These are phyloP conservation scores for Anagrus nilaparvatae DNA, from an alignment of 1,140 invertebrate genomes.

Conservation along the genomic window DNA sequence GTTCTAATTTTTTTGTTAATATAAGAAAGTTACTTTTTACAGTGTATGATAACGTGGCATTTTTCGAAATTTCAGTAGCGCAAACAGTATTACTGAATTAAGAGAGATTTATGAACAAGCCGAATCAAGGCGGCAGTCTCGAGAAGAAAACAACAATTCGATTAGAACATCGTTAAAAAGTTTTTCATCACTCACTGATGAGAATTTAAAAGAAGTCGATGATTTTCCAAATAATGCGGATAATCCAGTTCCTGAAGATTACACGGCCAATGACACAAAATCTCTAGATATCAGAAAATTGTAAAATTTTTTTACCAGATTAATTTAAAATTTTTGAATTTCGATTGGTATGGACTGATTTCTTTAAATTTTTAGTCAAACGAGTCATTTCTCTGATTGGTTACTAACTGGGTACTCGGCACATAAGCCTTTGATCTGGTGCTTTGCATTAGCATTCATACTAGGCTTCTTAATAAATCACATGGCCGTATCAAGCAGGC, in stretches of 20 bases:
- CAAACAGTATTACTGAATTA: constrained; percentile 26
- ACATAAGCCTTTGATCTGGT: constrained; percentile 22
- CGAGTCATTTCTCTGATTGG: constrained; percentile 6
- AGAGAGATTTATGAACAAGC: constrained; percentile 31
- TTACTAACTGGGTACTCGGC: constrained; percentile 11
- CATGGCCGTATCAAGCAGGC: constrained; percentile 18
- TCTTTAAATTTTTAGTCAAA: constrained; percentile 14
- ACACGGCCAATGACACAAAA: constrained; percentile 14
- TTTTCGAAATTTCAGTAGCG: constrained; percentile 28
- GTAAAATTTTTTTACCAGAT: constrained; percentile 18
- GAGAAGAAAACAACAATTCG: constrained; percentile 35
- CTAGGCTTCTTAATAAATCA: constrained; percentile 28
- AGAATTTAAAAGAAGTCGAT: constrained; percentile 16
- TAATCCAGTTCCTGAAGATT: constrained; percentile 18
- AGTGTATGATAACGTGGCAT: no score
- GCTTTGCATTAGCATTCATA: constrained; percentile 25
- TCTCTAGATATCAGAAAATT: constrained; percentile 16
- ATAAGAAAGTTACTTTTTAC: no score
- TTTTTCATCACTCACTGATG: constrained; percentile 10
- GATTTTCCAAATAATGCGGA: constrained; percentile 19
- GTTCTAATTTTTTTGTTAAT: no score
- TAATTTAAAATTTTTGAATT: neutral
- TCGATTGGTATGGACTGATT: no score
- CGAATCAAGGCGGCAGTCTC: constrained; percentile 26
- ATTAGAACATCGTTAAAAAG: constrained; percentile 22